Base-by-base conservation (phyloP, 2,888 invertebrate genomes). In the Polymixis lichenea region DNA sequence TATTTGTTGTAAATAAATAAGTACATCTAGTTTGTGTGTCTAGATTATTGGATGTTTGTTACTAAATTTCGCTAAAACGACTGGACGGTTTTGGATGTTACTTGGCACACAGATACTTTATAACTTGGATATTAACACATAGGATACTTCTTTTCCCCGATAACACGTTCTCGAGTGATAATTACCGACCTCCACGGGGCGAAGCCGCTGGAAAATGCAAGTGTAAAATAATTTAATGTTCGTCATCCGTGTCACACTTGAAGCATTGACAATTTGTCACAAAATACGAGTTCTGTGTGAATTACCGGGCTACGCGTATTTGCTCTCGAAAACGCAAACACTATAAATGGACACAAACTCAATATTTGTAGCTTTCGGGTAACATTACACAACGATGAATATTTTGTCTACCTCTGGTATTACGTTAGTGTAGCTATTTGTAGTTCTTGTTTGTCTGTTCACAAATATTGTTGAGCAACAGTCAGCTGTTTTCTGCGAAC, bases 331-430 rank as follows among this genome's bases (percentile, higher is more conserved):
- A 55, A 67, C 22, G 38, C 51, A 60, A 72, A 25, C 53, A 61
- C 70, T 53, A 28, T 60, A 76, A 62, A 68, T 77, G 32, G 43
- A 65, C 73, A 73, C 67, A 82, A 72, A 49, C 43, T 17, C 49
- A 83, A 85, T 85, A 85, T 85, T 83, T 77, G 73, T 65, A 38
- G 56, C 43, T 69, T 73, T 73, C 77, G 25, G 17, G 55, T 22
- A 71, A 77, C 49, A 68, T 77, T 77, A 77, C 56, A 65, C 70
- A 82, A 61, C 55, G 46, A 60, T 49, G 38, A 53, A 62, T 77
- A 71, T 77, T 72, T 61, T 68, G 58, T 6, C 15, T 17, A 60
- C 17, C 17, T 83, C 28, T 28, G 15, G 13, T 84, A 43, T 53
- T 22, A 70, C 28, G 25, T 56, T 51, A n/a, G 46, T 49, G 3